A percentile compares a stretch with the other conserved stretches of the same genome.
phyloP scores from a whole-genome alignment of 2,888 invertebrate genomes.

The Lacanobia oleracea region DNA sequence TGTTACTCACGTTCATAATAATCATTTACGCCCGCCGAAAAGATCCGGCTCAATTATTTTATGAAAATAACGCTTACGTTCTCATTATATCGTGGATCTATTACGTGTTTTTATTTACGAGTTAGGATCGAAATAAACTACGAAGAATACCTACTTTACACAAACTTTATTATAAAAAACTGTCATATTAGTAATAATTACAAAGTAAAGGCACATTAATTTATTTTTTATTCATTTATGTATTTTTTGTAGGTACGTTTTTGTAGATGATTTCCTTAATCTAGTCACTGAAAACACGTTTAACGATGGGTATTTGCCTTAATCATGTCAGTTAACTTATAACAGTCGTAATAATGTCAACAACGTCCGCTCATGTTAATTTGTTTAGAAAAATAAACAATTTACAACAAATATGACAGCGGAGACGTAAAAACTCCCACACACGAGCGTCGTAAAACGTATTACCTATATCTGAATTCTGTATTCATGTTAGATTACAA shows the following conservation, averaged over 20 bases:
- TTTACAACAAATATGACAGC: conserved; percentile 68
- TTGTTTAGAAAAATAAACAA: conserved; percentile 68
- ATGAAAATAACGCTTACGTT: conserved; percentile 59
- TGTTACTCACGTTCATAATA: conserved; percentile 63
- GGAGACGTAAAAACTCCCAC: conserved; percentile 71
- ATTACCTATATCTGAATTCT: conserved; percentile 79
- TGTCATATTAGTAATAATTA: no score
- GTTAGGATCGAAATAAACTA: conserved; percentile 14
- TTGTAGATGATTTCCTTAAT: conserved; percentile 14
- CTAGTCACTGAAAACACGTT: conserved; percentile 26
- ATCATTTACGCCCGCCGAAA: conserved; percentile 61
- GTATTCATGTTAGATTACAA: conserved; percentile 85
- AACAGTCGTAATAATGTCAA: conserved; percentile 51
- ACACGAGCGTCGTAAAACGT: conserved; percentile 75
- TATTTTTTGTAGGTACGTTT: background rate
- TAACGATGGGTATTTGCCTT: conserved; percentile 26
- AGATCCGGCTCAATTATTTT: conserved; percentile 59
- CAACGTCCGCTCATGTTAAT: conserved; percentile 63
- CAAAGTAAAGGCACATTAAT: background rate
- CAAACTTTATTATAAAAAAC: conserved; percentile 10
- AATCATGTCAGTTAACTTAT: conserved; percentile 39
- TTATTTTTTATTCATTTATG: no score
- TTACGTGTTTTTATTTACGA: conserved; percentile 36
- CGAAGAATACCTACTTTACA: conserved; percentile 8
- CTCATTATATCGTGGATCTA: conserved; percentile 36